Evolutionary conservation across 2,888 invertebrate genomes (phyloP).

Genomic region (Eupithecia tripunctaria): DNA sequence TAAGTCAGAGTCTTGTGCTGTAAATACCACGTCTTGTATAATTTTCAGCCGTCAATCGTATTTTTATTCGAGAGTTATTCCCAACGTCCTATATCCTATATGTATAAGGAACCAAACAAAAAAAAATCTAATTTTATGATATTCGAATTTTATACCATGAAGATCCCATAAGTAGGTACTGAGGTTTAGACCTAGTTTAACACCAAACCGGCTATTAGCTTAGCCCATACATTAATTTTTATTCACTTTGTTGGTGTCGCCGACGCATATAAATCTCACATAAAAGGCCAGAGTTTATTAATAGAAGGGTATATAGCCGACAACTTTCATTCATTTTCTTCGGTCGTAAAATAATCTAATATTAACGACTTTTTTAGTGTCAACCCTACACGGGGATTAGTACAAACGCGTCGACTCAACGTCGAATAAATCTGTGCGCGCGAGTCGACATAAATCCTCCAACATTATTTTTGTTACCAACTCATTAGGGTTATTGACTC

Average conservation of each 20-base stretch:
- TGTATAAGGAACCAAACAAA: no score
- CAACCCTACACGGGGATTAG: conserved; percentile 78
- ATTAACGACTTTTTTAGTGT: conserved; percentile 38
- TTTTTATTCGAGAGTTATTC: no score
- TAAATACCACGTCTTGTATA: no score
- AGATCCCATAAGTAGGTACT: no score
- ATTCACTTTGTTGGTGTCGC: not conserved
- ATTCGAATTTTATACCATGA: no score
- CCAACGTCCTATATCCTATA: no score
- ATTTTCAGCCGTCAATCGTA: no score
- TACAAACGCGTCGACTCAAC: conserved; percentile 60
- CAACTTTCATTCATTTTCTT: conserved; percentile 10
- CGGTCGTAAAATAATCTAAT: conserved; percentile 7
- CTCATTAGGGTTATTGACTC: conserved; percentile 84
- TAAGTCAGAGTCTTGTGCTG: no score
- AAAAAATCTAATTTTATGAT: no score
- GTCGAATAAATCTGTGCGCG: conserved; percentile 80
- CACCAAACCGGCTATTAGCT: no score
- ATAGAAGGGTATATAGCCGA: conserved; percentile 5
- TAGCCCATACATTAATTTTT: not conserved
- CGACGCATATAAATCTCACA: not conserved
- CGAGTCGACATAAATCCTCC: conserved; percentile 80
- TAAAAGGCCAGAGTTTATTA: conserved; percentile 1
- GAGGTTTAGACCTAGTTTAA: no score
- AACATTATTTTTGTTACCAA: conserved; percentile 82